Evolutionary conservation across 2,797 vertebrate species (phyloP).

Genomic region (Holocentrus rufus): DNA sequence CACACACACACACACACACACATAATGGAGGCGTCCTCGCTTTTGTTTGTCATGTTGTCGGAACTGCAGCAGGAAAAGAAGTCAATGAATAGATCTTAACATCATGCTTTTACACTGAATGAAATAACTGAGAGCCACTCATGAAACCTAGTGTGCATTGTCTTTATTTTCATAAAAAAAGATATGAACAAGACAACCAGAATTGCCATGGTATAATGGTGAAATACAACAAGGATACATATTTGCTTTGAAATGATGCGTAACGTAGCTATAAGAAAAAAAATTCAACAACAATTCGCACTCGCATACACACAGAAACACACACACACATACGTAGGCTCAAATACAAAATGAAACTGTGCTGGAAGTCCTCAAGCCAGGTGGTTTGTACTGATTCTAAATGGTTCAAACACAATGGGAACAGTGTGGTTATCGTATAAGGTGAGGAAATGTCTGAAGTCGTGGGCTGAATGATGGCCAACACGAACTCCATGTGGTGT

Average conservation of each 20-base stretch:
- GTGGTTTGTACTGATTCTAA: slow-evolving; percentile 43
- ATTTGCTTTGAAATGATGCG: slow-evolving; percentile 83
- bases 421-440: slow-evolving; percentile 55
- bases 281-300: slow-evolving; percentile 24
- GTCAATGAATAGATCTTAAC: not conserved
- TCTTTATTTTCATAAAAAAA: slow-evolving; percentile 79
- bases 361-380: slow-evolving; percentile 25
- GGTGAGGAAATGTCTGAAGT: slow-evolving; percentile 76
- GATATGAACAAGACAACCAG: slow-evolving; percentile 70
- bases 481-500: slow-evolving; percentile 64
- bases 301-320: slow-evolving; percentile 25
- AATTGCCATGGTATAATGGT: slow-evolving; percentile 60
- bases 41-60: not conserved
- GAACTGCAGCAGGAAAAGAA: not conserved
- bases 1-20: not conserved
- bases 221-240: slow-evolving; percentile 76
- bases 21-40: not conserved
- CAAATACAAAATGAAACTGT: slow-evolving; percentile 42
- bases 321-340: slow-evolving; percentile 40
- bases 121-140: slow-evolving; percentile 3
- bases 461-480: slow-evolving; percentile 52
- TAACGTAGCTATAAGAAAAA: slow-evolving; percentile 58
- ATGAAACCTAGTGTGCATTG: slow-evolving; percentile 47
- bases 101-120: not conserved
- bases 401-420: slow-evolving; percentile 45